Base-by-base conservation (phyloP, 2,797 vertebrate species). In the Arrhamphus sclerolepis region DNA sequence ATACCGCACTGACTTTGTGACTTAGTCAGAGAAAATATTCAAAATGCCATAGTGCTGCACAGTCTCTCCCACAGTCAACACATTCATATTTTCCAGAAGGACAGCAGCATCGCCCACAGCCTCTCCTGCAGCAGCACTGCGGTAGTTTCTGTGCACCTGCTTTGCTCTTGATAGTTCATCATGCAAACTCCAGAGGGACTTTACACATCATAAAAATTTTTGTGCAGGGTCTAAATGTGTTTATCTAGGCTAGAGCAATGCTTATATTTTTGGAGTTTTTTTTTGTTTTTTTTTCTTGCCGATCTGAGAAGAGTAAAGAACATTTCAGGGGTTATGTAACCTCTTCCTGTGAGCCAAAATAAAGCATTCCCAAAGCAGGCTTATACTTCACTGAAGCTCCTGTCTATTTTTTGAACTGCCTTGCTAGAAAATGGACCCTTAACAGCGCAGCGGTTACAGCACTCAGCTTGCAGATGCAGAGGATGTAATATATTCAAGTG, bases 271-370 rank as follows among this genome's bases (percentile, higher is more conserved):
- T 62, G 58, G 20, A 56, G 47, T 26, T 26, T 26, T 26, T 26
- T 26, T 26, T 26, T 2, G 2, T 38, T 46, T 52, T 26, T 26
- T 43, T 7, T 31, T 50, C 18, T 38, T 8, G 18, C 39, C 0
- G n/a, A 76, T 67, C 61, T 28, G 52, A 67, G 64, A 77, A 58
- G 58, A 75, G 62, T 58, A 54, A 63, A 56, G 65, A 73, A 71
- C 63, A 74, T 83, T 84, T 84, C 47, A 58, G 56, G 61, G 18
- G 68, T 89, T 88, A 82, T 83, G 75, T 76, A 86, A 88, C 74
- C 59, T 62, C 51, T 52, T 56, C 55, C 62, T 70, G 56, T 48
- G 70, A 71, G 78, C 77, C 81, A 76, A 81, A 84, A 87, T 73
- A 74, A 71, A 85, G 83, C 77, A 67, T 79, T 77, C 80, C 77